Base-by-base conservation (phyloP, 1,140 invertebrate species). In the Brachionus asplanchnoidis region DNA sequence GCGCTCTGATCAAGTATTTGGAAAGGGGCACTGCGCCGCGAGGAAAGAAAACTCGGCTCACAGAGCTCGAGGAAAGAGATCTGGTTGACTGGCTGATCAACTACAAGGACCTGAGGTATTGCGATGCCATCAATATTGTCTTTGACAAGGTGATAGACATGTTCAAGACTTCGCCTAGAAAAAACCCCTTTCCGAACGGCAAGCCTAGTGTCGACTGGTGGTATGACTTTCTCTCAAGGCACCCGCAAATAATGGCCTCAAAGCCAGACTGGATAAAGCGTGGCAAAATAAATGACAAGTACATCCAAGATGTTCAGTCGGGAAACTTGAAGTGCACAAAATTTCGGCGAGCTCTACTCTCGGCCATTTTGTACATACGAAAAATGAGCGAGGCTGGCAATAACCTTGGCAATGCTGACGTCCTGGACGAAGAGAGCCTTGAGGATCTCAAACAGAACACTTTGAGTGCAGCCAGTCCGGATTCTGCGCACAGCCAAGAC, bases 211-310 rank as follows among this genome's bases (percentile, higher is more conserved):
- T 83, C 1, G 80, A 83, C 26, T 83, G 80, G 80, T 83, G 80
- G 80, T 83, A 83, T n/a, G 80, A 83, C 36, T 83, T 83, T 44
- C 26, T 83, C 9, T 83, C 80, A 20, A 66, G 80, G 46, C 80
- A 83, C 46, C 80, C 80, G 11, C 80, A 83, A 66, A 68, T 83
- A 7, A 66, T 83, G 80, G 80, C 80, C 12, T 83, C 80, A 9
- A 83, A 83, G 17, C 80, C 80, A 8, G 80, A 83, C 46, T 83
- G 80, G 80, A 44, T 83, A 17, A 83, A 66, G 42, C 53, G 80
- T 23, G 80, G 80, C 28, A 83, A 83, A 83, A 53, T 83, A 46
- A 83, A 83, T 26, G 80, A 83, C 36, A 44, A 83, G 44, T 83
- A 83, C 14, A 83, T 83, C 46, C 36, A 83, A 42, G 80, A 83